These are phyloP conservation scores for Percopsis omiscomaycus DNA, from an alignment of 2,797 vertebrate species.

Conservation along the genomic window DNA sequence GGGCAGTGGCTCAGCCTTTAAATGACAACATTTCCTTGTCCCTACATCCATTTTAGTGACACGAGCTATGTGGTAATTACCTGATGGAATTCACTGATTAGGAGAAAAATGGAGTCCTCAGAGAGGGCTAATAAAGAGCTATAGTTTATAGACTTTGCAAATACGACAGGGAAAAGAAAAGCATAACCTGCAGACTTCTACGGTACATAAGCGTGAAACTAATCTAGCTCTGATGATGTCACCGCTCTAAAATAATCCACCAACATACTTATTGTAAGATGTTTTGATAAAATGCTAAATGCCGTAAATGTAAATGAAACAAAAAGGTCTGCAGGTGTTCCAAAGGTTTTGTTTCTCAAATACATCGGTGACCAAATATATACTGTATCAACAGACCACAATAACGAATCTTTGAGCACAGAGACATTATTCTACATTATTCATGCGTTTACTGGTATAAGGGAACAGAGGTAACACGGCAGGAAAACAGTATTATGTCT, in stretches of 20 bases:
- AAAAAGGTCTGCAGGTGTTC: no score
- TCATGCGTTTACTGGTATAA: background rate
- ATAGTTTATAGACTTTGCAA: background rate
- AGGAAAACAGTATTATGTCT: background rate
- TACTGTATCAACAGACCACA: background rate
- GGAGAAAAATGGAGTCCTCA: constrained; percentile 12
- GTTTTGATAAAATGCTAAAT: no score
- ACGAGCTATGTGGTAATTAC: constrained; percentile 24
- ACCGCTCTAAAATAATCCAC: no score
- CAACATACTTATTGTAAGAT: no score
- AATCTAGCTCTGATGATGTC: no score
- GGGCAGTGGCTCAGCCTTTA: constrained; percentile 32
- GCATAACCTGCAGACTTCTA: no score
- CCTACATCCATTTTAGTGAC: constrained; percentile 22
- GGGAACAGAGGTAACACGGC: background rate
- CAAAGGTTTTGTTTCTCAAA: no score
- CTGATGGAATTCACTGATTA: constrained; percentile 13
- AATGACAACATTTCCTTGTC: constrained; percentile 57
- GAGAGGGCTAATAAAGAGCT: background rate
- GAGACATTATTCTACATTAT: background rate
- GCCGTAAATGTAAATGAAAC: no score
- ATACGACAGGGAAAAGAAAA: background rate
- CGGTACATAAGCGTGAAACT: no score
- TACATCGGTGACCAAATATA: background rate
- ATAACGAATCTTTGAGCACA: background rate